A percentile compares a stretch with the other conserved stretches of the same genome.
phyloP scores from a whole-genome alignment of 2,888 invertebrate species.

The Cyrtodaria siliqua region DNA sequence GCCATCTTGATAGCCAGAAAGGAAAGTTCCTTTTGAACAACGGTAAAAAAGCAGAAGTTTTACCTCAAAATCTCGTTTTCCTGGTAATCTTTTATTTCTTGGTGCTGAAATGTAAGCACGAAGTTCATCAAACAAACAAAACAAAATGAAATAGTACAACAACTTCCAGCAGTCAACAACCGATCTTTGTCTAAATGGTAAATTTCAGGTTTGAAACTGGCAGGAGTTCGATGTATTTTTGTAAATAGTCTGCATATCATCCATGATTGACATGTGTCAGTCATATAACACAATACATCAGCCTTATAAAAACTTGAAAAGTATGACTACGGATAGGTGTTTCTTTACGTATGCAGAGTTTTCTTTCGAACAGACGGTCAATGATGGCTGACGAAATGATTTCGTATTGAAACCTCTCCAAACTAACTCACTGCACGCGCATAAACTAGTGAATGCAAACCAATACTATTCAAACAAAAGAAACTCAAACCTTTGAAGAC shows the following conservation, averaged over 20 bases:
- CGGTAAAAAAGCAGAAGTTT: not conserved
- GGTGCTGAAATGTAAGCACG: constrained; percentile 65
- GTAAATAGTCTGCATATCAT: not conserved
- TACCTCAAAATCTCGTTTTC: constrained; percentile 72
- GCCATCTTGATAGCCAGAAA: constrained; percentile 54
- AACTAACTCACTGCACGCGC: constrained; percentile 59
- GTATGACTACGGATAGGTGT: too few relatives aligned
- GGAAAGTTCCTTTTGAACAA: not conserved
- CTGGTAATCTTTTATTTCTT: constrained; percentile 64
- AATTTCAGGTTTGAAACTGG: too few relatives aligned
- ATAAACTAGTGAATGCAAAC: constrained; percentile 19
- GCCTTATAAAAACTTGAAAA: too few relatives aligned
- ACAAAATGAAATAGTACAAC: too few relatives aligned
- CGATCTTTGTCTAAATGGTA: too few relatives aligned
- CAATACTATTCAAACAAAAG: constrained; percentile 17
- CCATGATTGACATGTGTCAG: not conserved
- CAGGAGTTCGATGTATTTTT: not conserved
- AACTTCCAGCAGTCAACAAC: too few relatives aligned
- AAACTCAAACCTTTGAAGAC: constrained; percentile 75
- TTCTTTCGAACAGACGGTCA: too few relatives aligned
- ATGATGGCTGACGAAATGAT: too few relatives aligned
- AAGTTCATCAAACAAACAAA: constrained; percentile 9
- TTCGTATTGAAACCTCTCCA: not conserved
- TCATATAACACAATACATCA: not conserved
- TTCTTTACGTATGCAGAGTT: too few relatives aligned